These are phyloP conservation scores for Drosophila baimaii DNA, from an alignment of 1,140 invertebrate genomes.

Conservation along the genomic window DNA sequence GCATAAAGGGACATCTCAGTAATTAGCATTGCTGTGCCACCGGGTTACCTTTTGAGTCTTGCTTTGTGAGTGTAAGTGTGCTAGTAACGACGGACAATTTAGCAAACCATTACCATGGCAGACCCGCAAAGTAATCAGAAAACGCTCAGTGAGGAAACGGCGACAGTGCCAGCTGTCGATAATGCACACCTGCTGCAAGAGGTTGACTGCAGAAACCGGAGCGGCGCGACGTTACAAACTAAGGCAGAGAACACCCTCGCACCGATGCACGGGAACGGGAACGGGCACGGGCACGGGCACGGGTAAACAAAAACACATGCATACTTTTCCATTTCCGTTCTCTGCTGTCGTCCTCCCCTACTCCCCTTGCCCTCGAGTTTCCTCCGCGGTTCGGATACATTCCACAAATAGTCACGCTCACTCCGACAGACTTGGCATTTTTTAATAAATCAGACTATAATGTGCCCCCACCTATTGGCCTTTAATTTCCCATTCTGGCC, in stretches of 20 bases:
- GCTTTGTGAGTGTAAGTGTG: too few species aligned
- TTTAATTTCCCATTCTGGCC: background rate
- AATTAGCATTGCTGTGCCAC: too few species aligned
- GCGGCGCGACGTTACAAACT: background rate
- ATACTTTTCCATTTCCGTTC: constrained; percentile 9
- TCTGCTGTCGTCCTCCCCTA: background rate
- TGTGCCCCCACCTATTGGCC: background rate
- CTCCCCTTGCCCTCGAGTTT: background rate
- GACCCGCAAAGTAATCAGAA: background rate
- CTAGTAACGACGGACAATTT: too few species aligned
- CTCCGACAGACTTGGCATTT: background rate
- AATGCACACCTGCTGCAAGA: constrained; percentile 5
- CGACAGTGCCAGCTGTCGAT: background rate
- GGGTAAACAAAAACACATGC: constrained; percentile 10
- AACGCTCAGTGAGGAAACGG: background rate
- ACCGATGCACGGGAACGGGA: background rate
- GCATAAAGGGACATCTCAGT: too few species aligned
- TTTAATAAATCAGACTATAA: constrained; percentile 11
- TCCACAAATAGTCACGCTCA: constrained; percentile 3
- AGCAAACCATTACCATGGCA: too few species aligned
- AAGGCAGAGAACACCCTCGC: background rate
- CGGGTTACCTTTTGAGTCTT: too few species aligned
- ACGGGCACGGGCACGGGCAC: background rate
- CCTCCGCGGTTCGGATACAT: background rate
- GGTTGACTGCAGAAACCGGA: background rate